Conservation (phyloP, 1,140 invertebrate species). For the Caenorhabditis remanei region DNA sequence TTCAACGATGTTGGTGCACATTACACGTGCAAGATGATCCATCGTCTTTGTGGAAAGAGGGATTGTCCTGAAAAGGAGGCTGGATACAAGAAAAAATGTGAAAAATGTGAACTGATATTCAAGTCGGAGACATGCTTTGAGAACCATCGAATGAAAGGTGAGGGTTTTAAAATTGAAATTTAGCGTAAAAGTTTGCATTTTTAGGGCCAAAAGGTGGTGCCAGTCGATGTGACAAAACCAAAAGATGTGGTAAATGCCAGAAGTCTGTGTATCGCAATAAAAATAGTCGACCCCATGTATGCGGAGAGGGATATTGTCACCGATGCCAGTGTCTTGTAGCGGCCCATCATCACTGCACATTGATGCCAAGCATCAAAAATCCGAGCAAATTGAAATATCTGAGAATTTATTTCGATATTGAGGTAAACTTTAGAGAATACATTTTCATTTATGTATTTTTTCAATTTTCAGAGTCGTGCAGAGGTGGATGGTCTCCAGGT, state of each 20-base stretch:
- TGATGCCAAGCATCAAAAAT: not conserved
- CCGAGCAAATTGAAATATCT: not conserved
- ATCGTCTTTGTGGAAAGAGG: not conserved
- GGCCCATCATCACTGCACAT: not conserved
- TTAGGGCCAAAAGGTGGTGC: not conserved
- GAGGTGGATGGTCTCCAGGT: too few species aligned
- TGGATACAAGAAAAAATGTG: not conserved
- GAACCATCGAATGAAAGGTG: not conserved
- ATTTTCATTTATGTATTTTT: too few species aligned
- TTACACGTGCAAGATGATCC: not conserved
- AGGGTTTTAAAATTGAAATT: not conserved
- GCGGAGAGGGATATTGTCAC: not conserved
- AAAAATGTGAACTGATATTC: not conserved
- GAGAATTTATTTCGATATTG: not conserved
- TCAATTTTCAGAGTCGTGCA: too few species aligned
- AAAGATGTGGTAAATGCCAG: not conserved
- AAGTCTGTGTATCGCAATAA: not conserved
- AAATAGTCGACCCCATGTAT: not conserved
- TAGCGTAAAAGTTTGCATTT: not conserved
- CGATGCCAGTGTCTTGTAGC: not conserved
- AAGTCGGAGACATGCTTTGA: not conserved
- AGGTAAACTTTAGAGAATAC: not conserved
- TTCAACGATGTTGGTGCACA: not conserved
- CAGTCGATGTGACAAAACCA: not conserved
- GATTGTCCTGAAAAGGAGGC: not conserved